phyloP scores from a whole-genome alignment of 1,140 invertebrate species.

The Aphidius gifuensis region DNA sequence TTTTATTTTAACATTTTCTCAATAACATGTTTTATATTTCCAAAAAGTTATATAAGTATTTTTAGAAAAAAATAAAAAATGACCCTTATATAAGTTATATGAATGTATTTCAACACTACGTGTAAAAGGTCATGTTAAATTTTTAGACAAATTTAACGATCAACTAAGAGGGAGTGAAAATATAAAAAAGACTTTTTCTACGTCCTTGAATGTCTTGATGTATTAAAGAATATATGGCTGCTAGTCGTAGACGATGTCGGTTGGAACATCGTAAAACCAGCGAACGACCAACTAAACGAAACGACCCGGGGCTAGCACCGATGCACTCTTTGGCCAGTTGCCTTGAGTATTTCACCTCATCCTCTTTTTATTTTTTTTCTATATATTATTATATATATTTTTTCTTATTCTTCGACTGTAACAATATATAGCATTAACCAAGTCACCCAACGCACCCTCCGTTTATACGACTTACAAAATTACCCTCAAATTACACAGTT shows the following conservation, averaged over 20 bases:
- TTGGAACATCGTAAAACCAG: constrained; percentile 44
- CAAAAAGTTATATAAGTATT: not conserved
- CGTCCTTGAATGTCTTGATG: too few species aligned
- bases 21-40: too few species aligned
- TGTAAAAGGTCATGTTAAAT: not conserved
- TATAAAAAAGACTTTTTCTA: too few species aligned
- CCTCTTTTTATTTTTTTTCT: not conserved
- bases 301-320: constrained; percentile 38
- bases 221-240: too few species aligned
- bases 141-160: constrained; percentile 1
- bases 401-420: constrained; percentile 16
- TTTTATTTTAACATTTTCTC: too few species aligned
- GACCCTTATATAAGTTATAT: not conserved
- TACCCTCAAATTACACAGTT: constrained; percentile 49
- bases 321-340: constrained; percentile 43
- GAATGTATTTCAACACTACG: not conserved
- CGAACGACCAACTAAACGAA: constrained; percentile 49
- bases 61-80: not conserved
- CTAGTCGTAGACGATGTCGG: constrained; percentile 26
- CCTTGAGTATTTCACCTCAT: constrained; percentile 4
- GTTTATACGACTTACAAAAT: constrained; percentile 46
- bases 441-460: constrained; percentile 7
- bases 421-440: constrained; percentile 35
- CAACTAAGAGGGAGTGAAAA: too few species aligned
- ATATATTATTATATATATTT: too few species aligned